Evolutionary conservation across 2,113 vertebrate species (phyloP), one percentile per base, ranked within the genome.

Genomic region (Dipodomys spectabilis): DNA sequence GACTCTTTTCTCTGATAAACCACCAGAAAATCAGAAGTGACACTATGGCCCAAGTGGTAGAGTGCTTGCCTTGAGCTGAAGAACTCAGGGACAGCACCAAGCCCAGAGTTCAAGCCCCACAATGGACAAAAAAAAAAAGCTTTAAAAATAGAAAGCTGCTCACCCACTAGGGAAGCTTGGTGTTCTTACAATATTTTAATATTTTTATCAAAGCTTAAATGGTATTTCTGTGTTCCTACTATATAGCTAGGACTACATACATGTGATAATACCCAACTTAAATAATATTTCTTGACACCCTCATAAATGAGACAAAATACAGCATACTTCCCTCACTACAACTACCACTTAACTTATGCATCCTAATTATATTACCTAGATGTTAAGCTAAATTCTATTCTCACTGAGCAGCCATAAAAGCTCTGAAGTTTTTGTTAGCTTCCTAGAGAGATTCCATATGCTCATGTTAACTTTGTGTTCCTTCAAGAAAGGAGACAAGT

Each of bases 281-380:
- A 49, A 10, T 49, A 49, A 49, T 19, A 67, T 28, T 68, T 83
- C 49, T 8, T n/a, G 2, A 75, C 13, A 68, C 4, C 35, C 57
- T 87, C 73, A 75, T 45, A 73, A 45, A 39, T 23, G 30, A 72
- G 35, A 71, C 30, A 10, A 19, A 45, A 75, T 23, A 13, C 12
- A 75, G 35, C 62, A 75, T 27, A 45, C 20, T 62, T 62, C 39
- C 23, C 16, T 74, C 32, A 75, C 27, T 27, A 91, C 20, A 39
- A 68, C 27, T 45, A n/a, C 19, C 72, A 90, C 32, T 30, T 39
- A 84, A 91, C 69, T 84, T 60, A 69, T 60, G 49, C n/a, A 68
- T 91, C 25, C 67, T 77, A 83, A 68, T 39, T 62, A 74, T 28
- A 74, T 77, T 69, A 91, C 45, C 8, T 84, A 67, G 32, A 91